Conservation (phyloP, 2,888 invertebrate genomes). For the Portevinia maculata region DNA sequence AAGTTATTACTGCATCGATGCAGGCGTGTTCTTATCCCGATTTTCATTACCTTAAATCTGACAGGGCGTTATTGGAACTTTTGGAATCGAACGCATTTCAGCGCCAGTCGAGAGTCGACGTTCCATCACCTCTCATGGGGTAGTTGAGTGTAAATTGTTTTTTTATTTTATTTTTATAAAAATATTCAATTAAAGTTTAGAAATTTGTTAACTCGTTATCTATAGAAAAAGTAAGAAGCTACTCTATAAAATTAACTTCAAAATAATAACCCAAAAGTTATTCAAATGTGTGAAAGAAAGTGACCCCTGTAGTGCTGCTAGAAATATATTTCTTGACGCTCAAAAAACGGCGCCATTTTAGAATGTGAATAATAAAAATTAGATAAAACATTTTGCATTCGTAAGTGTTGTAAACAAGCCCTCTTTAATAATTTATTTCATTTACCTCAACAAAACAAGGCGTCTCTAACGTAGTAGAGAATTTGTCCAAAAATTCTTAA, state of each 20-base stretch:
- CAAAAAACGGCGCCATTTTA: constrained; percentile 83
- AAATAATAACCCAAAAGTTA: constrained; percentile 4
- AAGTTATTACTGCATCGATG: not conserved
- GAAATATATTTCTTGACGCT: constrained; percentile 77
- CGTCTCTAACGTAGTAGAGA: not conserved
- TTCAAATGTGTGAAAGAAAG: constrained; percentile 57
- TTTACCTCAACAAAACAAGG: not conserved
- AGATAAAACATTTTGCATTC: constrained; percentile 61
- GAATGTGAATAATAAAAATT: constrained; percentile 78
- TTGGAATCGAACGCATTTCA: constrained; percentile 42
- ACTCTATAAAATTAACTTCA: not conserved
- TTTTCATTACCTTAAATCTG: constrained; percentile 5
- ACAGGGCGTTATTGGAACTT: constrained; percentile 28
- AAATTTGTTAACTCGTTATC: not conserved
- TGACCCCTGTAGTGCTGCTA: constrained; percentile 72
- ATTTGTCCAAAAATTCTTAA: not conserved
- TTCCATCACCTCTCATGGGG: constrained; percentile 54
- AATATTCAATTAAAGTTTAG: constrained; percentile 13
- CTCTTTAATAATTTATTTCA: constrained; percentile 33
- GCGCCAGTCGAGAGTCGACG: constrained; percentile 66
- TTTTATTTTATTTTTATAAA: constrained; percentile 51
- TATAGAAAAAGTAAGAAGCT: not conserved
- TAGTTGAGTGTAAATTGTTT: constrained; percentile 59
- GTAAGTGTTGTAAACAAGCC: constrained; percentile 72
- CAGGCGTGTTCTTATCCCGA: not conserved